These are phyloP conservation scores for Mya arenaria DNA, from an alignment of 1,140 invertebrate species.

Conservation along the genomic window DNA sequence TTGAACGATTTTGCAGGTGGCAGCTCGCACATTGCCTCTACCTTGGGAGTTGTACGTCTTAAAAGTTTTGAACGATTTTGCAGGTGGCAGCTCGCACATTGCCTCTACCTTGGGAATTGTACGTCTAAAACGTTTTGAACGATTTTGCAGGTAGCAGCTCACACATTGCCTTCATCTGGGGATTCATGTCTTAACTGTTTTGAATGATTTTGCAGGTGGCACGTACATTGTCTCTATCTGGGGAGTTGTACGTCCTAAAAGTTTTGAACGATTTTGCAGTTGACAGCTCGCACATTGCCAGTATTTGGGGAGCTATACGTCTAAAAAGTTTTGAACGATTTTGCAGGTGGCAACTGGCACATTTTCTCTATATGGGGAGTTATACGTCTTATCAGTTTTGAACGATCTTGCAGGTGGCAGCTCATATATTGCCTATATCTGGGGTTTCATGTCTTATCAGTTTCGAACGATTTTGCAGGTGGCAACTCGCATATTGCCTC, in stretches of 20 bases:
- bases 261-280: background rate
- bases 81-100: background rate
- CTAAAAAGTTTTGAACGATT: background rate
- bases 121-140: background rate
- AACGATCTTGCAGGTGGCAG: background rate
- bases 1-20: background rate
- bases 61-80: background rate
- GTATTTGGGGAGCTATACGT: background rate
- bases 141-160: slow-evolving; percentile 79
- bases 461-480: slow-evolving; percentile 67
- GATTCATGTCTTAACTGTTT: slow-evolving; percentile 68
- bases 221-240: background rate
- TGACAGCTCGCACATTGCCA: background rate
- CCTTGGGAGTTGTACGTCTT: background rate
- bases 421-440: background rate
- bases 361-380: background rate
- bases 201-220: slow-evolving; percentile 46
- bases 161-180: slow-evolving; percentile 80
- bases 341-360: background rate
- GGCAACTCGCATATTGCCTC: slow-evolving; percentile 80
- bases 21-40: background rate
- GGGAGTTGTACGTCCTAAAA: background rate
- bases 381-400: background rate
- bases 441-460: background rate
- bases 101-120: background rate